Evolutionary conservation across 2,113 vertebrate species (phyloP), one percentile per base, ranked within the genome.

Genomic region (Cisticola juncidis): DNA sequence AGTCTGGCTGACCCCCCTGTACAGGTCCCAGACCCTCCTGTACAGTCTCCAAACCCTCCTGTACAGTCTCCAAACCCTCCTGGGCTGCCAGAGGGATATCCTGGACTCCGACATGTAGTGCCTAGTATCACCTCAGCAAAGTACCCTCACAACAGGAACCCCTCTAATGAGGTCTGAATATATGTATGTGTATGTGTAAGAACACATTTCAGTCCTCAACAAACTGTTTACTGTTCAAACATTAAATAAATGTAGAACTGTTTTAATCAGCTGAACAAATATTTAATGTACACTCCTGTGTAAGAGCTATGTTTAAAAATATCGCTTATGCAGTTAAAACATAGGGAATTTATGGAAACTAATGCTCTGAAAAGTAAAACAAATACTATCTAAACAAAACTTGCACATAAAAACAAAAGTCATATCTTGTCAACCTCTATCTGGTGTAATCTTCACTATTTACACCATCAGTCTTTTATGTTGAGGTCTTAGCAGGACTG

Each of bases 201-300:
- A 95, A 95, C 78, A 89, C 81, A 94, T 97, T 98, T 97, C 91
- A 93, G 93, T 96, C 96, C 96, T 97, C 94, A 97, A 97, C 97
- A 98, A 98, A 97, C 91, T 98, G 97, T 98, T 98, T 98, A 98
- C 97, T 97, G 66, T 98, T 98, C 97, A 98, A 98, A 98, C 92
- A 98, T 98, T 97, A 98, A 97, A 97, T 97, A 98, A 98, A 98
- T 97, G 96, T 97, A 97, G 95, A 98, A 97, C 97, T 98, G 97
- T 98, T 98, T 97, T 98, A 98, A 98, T 98, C 97, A 97, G 96
- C 96, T 97, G 95, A 98, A 96, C 96, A 98, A 98, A 98, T 98
- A 98, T 98, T 98, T 97, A 97, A 97, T 81, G 91, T 98, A 97
- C 96, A 98, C 92, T 97, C 93, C 35, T 48, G 35, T 93, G 72